Conservation (phyloP, 2,113 vertebrate species). For the Eurypyga helias region DNA sequence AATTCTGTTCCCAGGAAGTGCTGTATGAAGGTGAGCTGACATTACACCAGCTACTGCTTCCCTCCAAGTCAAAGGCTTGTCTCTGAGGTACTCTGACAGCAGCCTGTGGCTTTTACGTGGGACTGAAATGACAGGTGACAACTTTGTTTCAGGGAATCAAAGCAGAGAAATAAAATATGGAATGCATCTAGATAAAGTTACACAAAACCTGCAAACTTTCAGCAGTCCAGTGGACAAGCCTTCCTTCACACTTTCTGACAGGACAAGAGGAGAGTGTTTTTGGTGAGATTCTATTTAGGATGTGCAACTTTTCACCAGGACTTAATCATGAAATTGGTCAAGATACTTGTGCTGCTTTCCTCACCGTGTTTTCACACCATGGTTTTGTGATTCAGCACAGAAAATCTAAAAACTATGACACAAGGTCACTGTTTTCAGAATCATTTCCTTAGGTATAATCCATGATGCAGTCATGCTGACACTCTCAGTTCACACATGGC, state of each 20-base stretch:
- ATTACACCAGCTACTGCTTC: neutral
- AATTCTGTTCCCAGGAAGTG: neutral
- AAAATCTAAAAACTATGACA: conserved; percentile 1
- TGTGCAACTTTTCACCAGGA: neutral
- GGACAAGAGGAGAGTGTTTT: neutral
- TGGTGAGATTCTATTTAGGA: neutral
- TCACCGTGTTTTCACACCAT: neutral
- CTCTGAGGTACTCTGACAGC: neutral
- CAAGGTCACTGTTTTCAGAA: neutral
- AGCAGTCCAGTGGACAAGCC: neutral
- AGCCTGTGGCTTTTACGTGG: neutral
- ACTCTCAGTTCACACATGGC: neutral
- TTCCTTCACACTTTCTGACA: neutral
- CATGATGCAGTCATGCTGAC: neutral
- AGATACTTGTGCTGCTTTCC: conserved; percentile 1
- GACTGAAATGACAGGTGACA: neutral
- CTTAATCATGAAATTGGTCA: neutral
- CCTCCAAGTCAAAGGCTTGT: neutral
- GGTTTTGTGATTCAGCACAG: conserved; percentile 8
- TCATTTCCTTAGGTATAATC: neutral
- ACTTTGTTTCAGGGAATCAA: neutral
- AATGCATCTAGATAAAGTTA: neutral
- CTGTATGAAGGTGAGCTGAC: neutral
- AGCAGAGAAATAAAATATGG: neutral
- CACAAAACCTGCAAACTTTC: neutral